A percentile compares a stretch with the other conserved stretches of the same genome.
phyloP scores from a whole-genome alignment of 2,113 vertebrate genomes.

The Lycocorax pyrrhopterus region DNA sequence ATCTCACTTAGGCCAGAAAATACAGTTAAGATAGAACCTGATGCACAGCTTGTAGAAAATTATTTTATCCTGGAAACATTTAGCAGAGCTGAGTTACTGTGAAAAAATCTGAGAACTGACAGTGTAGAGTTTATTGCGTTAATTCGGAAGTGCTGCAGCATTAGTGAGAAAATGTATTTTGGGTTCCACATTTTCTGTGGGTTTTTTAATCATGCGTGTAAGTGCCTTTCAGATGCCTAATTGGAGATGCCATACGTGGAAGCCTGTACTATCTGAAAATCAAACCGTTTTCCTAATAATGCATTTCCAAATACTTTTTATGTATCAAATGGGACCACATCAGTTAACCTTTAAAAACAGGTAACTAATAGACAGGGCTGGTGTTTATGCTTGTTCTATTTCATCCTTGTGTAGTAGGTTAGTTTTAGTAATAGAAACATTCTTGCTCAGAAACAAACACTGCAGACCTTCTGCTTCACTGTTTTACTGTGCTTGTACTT shows the following conservation, averaged over 20 bases:
- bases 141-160: background rate
- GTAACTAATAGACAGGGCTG: background rate
- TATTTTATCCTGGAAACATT: background rate
- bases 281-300: background rate
- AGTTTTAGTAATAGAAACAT: background rate
- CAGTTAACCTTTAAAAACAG: background rate
- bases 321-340: background rate
- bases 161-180: constrained; percentile 39
- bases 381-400: background rate
- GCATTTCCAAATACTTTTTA: background rate
- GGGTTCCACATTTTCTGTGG: background rate
- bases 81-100: background rate
- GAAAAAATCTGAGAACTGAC: constrained; percentile 12
- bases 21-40: background rate
- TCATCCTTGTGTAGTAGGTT: background rate
- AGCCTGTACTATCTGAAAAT: background rate
- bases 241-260: background rate
- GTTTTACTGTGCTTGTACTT: background rate
- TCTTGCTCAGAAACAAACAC: background rate
- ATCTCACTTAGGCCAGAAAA: constrained; percentile 4
- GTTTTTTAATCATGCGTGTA: background rate
- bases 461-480: background rate
- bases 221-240: background rate
- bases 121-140: background rate
- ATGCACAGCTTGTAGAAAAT: background rate